These are phyloP conservation scores for Hypomesus transpacificus DNA, from an alignment of 2,113 vertebrate genomes.

Conservation along the genomic window DNA sequence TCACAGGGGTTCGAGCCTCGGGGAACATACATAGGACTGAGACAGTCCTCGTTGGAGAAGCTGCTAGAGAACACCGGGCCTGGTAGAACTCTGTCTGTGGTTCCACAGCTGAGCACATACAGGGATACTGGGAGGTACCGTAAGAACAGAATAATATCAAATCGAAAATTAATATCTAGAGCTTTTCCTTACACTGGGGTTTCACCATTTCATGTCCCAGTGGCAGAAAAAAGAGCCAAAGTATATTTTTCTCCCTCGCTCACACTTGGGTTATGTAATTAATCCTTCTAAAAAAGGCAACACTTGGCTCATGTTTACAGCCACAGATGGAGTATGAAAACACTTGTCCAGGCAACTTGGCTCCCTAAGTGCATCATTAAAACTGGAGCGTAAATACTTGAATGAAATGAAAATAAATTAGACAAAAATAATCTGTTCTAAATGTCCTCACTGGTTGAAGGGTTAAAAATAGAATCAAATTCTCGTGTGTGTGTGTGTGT, in stretches of 20 bases:
- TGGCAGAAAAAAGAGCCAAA: too few species aligned
- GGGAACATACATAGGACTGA: conserved; percentile 86
- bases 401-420: neutral
- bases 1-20: conserved; percentile 89
- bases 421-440: too few species aligned
- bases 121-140: conserved; percentile 71
- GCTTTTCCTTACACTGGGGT: too few species aligned
- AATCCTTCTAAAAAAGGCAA: conserved; percentile 9
- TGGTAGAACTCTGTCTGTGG: conserved; percentile 78
- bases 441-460: too few species aligned
- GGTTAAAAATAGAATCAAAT: too few species aligned
- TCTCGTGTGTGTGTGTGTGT: neutral
- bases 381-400: too few species aligned
- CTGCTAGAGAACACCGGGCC: conserved; percentile 84
- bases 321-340: conserved; percentile 12
- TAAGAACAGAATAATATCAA: too few species aligned
- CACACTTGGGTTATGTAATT: conserved; percentile 8
- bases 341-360: too few species aligned
- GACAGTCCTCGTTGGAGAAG: conserved; percentile 80
- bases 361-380: too few species aligned
- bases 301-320: conserved; percentile 23
- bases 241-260: too few species aligned
- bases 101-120: conserved; percentile 70
- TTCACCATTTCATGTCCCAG: too few species aligned
- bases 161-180: too few species aligned